Percentiles rank a stretch among this genome's conserved stretches.
Evolutionary conservation across 1,140 invertebrate species (phyloP).

Genomic region (Drosophila repletoides): DNA sequence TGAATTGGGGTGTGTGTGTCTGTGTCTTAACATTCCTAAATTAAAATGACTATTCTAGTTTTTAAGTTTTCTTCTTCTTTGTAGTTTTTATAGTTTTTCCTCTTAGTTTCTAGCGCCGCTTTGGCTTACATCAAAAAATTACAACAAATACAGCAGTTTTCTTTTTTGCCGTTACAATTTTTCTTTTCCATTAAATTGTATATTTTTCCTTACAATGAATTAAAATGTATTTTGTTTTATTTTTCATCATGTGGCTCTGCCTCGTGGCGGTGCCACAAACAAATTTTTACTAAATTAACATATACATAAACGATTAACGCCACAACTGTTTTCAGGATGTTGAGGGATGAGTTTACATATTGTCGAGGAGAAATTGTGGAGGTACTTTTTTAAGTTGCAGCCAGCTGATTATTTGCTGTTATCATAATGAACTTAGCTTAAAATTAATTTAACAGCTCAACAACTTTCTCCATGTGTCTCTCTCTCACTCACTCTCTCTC

Average conservation of each 20-base stretch:
- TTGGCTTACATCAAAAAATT: slow-evolving; percentile 30
- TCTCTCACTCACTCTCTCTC: not conserved
- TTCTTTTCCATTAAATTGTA: not conserved
- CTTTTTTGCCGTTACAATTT: not conserved
- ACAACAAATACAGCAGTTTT: not conserved
- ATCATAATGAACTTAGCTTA: slow-evolving; percentile 26
- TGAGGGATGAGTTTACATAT: too few relatives aligned
- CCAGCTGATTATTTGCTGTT: slow-evolving; percentile 13
- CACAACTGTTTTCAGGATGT: not conserved
- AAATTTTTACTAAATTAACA: slow-evolving; percentile 28
- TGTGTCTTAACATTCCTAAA: slow-evolving; percentile 45
- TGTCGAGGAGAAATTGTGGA: too few relatives aligned
- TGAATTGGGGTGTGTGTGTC: slow-evolving; percentile 30
- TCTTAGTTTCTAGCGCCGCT: not conserved
- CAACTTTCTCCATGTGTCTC: not conserved
- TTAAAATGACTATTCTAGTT: slow-evolving; percentile 23
- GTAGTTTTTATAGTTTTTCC: not conserved
- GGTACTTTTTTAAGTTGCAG: too few relatives aligned
- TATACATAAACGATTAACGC: not conserved
- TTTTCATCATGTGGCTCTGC: not conserved
- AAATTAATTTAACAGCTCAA: slow-evolving; percentile 63
- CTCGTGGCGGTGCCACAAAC: too few relatives aligned
- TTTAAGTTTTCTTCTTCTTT: not conserved
- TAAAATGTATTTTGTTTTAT: not conserved
- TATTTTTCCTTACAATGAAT: too few relatives aligned